phyloP scores from a whole-genome alignment of 2,888 invertebrate species.

The Andrena hattorfiana region DNA sequence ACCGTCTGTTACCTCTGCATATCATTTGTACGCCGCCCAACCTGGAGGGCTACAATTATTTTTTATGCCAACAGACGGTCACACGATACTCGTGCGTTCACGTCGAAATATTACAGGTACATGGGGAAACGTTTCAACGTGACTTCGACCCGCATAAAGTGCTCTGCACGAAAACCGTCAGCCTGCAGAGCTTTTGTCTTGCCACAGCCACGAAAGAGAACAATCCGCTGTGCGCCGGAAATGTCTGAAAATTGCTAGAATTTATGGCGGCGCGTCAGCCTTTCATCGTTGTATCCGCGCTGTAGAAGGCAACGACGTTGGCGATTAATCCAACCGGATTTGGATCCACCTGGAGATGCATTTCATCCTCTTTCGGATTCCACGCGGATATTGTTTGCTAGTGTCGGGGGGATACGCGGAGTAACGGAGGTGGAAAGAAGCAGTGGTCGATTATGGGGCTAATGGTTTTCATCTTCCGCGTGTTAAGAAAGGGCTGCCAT shows the following conservation, averaged over 20 bases:
- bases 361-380: constrained; percentile 60
- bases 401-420: too few relatives aligned
- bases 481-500: too few relatives aligned
- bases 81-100: constrained; percentile 9
- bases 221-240: constrained; percentile 24
- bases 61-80: background rate
- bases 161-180: background rate
- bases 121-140: constrained; percentile 15
- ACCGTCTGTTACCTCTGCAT: background rate
- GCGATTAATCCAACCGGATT: constrained; percentile 58
- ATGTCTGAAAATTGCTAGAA: constrained; percentile 44
- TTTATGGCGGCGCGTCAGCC: constrained; percentile 30
- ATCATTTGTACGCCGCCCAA: background rate
- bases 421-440: too few relatives aligned
- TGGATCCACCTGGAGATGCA: constrained; percentile 36
- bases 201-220: constrained; percentile 33
- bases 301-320: constrained; percentile 36
- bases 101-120: constrained; percentile 14
- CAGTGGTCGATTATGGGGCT: too few relatives aligned
- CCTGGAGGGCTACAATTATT: background rate
- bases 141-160: constrained; percentile 4
- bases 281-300: constrained; percentile 12
- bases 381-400: background rate
- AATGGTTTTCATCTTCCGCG: too few relatives aligned
- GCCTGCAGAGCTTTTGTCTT: constrained; percentile 23